Evolutionary conservation across 2,113 vertebrate genomes (phyloP).

Genomic region (Mola mola): DNA sequence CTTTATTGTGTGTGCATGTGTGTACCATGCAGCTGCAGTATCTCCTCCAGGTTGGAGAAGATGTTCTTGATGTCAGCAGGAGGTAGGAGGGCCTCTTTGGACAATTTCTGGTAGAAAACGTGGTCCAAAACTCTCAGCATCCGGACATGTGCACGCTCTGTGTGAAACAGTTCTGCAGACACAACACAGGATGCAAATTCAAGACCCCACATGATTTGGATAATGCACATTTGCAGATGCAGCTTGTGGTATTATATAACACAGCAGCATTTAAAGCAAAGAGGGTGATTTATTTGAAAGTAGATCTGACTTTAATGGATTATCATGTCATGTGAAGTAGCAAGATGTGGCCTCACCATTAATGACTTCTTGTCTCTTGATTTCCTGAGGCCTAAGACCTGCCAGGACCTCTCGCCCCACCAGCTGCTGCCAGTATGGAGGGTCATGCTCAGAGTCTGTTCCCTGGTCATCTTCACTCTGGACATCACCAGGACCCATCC

Average conservation of each 20-base stretch:
- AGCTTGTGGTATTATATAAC: too few species aligned
- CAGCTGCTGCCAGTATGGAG: conserved; percentile 95
- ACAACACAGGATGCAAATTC: conserved; percentile 3
- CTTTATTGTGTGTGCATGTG: conserved; percentile 5
- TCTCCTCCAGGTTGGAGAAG: conserved; percentile 96
- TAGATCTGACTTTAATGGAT: background rate
- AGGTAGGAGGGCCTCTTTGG: conserved; percentile 89
- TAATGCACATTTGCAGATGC: too few species aligned
- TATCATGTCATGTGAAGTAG: background rate
- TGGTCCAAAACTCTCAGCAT: conserved; percentile 93
- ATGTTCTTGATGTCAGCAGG: conserved; percentile 90
- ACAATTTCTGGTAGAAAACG: conserved; percentile 94
- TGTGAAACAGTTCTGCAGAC: conserved; percentile 91
- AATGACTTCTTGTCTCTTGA: conserved; percentile 98
- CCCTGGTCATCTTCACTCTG: conserved; percentile 95
- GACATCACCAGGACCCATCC: conserved; percentile 83
- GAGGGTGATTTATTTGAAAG: background rate
- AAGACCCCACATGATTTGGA: background rate
- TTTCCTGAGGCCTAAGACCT: conserved; percentile 91
- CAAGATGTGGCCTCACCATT: conserved; percentile 85
- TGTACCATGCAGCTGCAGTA: conserved; percentile 92
- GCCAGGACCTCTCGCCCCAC: conserved; percentile 91
- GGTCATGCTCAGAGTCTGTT: conserved; percentile 92
- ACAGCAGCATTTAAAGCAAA: too few species aligned
- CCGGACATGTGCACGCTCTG: conserved; percentile 92